Conservation (phyloP, 2,888 invertebrate genomes). For the Encarsia formosa region DNA sequence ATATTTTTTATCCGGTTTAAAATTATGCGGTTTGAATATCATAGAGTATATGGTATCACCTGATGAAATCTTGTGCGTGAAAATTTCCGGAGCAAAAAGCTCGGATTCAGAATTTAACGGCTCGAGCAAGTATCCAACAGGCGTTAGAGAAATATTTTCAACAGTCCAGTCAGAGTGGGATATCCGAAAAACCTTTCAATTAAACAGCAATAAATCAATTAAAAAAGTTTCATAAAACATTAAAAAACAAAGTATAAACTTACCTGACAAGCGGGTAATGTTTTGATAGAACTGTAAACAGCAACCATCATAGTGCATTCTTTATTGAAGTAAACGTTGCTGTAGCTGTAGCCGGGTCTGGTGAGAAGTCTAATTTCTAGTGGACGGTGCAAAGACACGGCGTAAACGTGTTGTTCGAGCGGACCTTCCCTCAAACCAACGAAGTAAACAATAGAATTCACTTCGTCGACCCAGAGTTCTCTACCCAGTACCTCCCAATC, state of each 20-base stretch:
- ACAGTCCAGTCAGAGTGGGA: conserved; percentile 66
- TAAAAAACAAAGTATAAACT: conserved; percentile 6
- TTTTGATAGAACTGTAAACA: conserved; percentile 78
- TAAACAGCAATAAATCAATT: neutral
- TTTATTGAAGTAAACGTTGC: conserved; percentile 55
- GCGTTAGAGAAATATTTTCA: conserved; percentile 64
- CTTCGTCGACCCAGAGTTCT: conserved; percentile 83
- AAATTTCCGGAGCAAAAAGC: conserved; percentile 69
- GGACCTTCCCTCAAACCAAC: conserved; percentile 86
- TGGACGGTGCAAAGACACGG: conserved; percentile 69
- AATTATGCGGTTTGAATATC: conserved; percentile 81
- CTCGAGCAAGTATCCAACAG: conserved; percentile 69
- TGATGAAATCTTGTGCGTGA: conserved; percentile 64
- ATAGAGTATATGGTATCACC: conserved; percentile 78
- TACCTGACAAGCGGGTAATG: conserved; percentile 70
- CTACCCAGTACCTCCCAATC: conserved; percentile 91
- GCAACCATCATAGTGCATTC: conserved; percentile 77
- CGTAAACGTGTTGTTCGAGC: conserved; percentile 89
- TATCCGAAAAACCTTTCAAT: conserved; percentile 62
- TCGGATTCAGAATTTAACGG: conserved; percentile 58
- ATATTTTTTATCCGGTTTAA: conserved; percentile 65
- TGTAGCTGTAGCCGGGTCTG: conserved; percentile 79
- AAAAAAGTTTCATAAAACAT: conserved; percentile 1
- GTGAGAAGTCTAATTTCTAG: conserved; percentile 74
- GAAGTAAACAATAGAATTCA: conserved; percentile 80